Percentiles rank a stretch among this genome's conserved stretches.
These are phyloP conservation scores for Coboldia fuscipes DNA, from an alignment of 1,140 invertebrate genomes.

Conservation along the genomic window DNA sequence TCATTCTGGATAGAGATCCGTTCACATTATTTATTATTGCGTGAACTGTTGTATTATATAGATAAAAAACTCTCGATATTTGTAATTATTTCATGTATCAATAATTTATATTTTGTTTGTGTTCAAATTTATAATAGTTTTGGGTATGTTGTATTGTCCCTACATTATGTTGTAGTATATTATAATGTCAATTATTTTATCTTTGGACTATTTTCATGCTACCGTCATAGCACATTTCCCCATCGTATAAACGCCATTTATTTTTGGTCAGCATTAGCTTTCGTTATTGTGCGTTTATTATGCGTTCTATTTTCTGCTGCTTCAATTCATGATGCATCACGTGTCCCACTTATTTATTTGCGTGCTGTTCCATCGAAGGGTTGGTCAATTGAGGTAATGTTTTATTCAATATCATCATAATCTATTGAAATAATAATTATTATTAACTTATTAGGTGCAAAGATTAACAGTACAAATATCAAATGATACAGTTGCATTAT, in stretches of 20 bases:
- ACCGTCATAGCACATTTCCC: too few relatives aligned
- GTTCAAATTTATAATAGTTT: too few relatives aligned
- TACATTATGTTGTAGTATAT: too few relatives aligned
- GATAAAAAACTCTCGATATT: too few relatives aligned
- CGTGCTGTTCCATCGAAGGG: conserved; percentile 29
- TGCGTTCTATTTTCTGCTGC: conserved; percentile 33
- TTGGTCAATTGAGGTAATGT: conserved; percentile 30
- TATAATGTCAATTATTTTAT: too few relatives aligned
- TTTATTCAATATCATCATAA: conserved; percentile 7
- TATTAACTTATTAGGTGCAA: conserved; percentile 23
- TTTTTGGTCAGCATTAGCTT: conserved; percentile 37
- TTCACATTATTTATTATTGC: too few relatives aligned
- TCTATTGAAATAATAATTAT: neutral
- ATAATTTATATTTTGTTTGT: too few relatives aligned
- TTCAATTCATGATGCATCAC: conserved; percentile 36
- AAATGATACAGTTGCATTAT: conserved; percentile 31
- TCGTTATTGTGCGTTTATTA: conserved; percentile 30
- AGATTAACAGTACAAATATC: conserved; percentile 33
- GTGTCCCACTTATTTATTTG: conserved; percentile 26
- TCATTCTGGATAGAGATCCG: too few relatives aligned
- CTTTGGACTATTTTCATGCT: too few relatives aligned
- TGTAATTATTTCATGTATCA: too few relatives aligned
- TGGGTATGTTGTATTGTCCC: too few relatives aligned
- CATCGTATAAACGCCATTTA: conserved; percentile 25
- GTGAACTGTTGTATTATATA: too few relatives aligned